A percentile compares a stretch with the other conserved stretches of the same genome.
Evolutionary conservation across 2,797 vertebrate genomes (phyloP).

Genomic region (Streptopelia turtur): DNA sequence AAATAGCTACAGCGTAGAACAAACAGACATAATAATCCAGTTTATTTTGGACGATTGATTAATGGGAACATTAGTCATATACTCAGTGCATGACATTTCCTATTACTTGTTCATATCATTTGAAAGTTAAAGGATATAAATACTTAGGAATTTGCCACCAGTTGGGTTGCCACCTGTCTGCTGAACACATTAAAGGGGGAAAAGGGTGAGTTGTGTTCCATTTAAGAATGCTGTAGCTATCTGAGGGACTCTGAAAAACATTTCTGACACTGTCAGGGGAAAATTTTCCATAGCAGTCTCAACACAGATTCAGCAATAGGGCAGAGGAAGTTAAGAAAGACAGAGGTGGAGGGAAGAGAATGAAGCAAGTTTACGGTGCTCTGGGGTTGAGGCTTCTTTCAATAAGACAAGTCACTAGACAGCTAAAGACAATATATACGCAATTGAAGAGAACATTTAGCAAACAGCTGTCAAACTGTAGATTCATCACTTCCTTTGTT

Average conservation of each 20-base stretch:
- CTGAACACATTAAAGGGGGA: constrained; percentile 37
- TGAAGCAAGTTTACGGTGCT: background rate
- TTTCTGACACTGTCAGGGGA: constrained; percentile 26
- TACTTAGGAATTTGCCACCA: constrained; percentile 70
- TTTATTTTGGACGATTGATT: constrained; percentile 66
- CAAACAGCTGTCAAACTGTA: background rate
- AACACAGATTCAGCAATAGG: background rate
- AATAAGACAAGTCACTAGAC: background rate
- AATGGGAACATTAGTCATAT: constrained; percentile 62
- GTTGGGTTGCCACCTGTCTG: constrained; percentile 65
- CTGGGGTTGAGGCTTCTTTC: background rate
- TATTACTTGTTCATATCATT: constrained; percentile 59
- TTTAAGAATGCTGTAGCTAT: constrained; percentile 38
- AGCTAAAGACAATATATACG: background rate
- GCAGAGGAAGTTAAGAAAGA: background rate
- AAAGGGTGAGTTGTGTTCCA: constrained; percentile 48
- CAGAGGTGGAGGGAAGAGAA: background rate
- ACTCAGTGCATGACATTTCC: constrained; percentile 49
- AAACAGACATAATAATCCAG: constrained; percentile 43
- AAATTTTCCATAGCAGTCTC: constrained; percentile 15
- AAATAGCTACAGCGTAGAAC: constrained; percentile 38
- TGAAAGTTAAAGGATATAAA: constrained; percentile 70
- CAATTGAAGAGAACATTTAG: background rate
- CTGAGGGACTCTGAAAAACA: constrained; percentile 12
- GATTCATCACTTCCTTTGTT: constrained; percentile 7